Evolutionary conservation across 2,888 invertebrate species (phyloP).

Genomic region (Cheilosia pagana): DNA sequence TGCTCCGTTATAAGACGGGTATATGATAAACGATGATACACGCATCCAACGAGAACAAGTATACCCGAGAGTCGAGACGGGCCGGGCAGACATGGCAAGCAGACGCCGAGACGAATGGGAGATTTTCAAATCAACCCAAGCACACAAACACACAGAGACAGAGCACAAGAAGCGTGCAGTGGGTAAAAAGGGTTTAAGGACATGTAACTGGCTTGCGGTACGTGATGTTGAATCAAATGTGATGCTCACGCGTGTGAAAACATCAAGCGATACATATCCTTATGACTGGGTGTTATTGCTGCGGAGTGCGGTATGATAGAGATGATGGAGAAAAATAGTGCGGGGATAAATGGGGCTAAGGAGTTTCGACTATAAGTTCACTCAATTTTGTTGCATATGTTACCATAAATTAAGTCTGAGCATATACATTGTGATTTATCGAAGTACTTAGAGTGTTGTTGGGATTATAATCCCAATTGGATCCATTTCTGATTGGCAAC

Average conservation of each 20-base stretch:
- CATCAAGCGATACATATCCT: conserved; percentile 78
- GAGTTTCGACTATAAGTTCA: conserved; percentile 41
- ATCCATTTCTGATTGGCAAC: no score
- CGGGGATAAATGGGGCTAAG: conserved; percentile 14
- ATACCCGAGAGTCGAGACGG: conserved; percentile 26
- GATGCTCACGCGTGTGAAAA: conserved; percentile 84
- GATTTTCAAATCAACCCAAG: conserved; percentile 67
- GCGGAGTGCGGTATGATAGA: conserved; percentile 8
- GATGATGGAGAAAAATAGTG: conserved; percentile 41
- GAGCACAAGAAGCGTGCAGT: no score
- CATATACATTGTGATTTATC: conserved; percentile 56
- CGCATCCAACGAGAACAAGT: conserved; percentile 47
- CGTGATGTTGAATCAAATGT: conserved; percentile 83
- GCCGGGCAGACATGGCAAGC: conserved; percentile 71
- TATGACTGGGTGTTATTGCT: conserved; percentile 44
- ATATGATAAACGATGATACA: conserved; percentile 68
- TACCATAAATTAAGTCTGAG: conserved; percentile 64
- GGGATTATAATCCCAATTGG: not conserved
- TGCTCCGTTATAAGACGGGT: conserved; percentile 63
- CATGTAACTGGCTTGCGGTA: conserved; percentile 78
- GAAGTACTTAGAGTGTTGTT: conserved; percentile 23
- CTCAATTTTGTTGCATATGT: conserved; percentile 67
- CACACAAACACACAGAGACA: not conserved
- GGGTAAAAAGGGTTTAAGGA: conserved; percentile 69
- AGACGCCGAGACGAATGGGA: conserved; percentile 64